Evolutionary conservation across 2,797 vertebrate species (phyloP).

Genomic region (Pangasius sanitwongsei): DNA sequence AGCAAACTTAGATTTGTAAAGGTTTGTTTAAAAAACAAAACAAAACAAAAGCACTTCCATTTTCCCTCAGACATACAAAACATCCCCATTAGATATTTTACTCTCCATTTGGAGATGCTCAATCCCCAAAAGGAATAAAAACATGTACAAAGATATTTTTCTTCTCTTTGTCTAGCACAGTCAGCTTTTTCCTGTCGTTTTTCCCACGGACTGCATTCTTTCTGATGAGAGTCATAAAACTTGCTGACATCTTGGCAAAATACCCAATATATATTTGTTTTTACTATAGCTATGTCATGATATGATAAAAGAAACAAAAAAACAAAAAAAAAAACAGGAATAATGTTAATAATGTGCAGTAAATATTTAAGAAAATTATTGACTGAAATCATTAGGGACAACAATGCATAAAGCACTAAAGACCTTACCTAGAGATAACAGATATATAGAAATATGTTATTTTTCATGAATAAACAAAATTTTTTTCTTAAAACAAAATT

Average conservation of each 20-base stretch:
- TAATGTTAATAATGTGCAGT: neutral
- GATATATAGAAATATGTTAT: too few species aligned
- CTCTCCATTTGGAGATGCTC: neutral
- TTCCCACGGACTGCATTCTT: neutral
- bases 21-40: neutral
- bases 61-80: neutral
- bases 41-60: neutral
- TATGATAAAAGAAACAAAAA: neutral
- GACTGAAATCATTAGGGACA: neutral
- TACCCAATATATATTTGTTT: neutral
- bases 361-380: neutral
- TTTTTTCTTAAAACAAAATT: neutral
- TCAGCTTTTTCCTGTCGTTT: slow-evolving; percentile 12
- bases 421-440: neutral
- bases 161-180: neutral
- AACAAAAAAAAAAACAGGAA: neutral
- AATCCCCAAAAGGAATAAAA: neutral
- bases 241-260: neutral
- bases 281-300: too few species aligned
- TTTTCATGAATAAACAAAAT: too few species aligned
- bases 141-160: slow-evolving; percentile 5
- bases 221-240: slow-evolving; percentile 10
- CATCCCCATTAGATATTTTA: neutral
- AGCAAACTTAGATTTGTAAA: neutral
- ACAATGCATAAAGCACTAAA: neutral